A percentile compares a stretch with the other conserved stretches of the same genome.
These are phyloP conservation scores for Ceratotherium simum DNA, from an alignment of 2,113 vertebrate species.

Conservation along the genomic window DNA sequence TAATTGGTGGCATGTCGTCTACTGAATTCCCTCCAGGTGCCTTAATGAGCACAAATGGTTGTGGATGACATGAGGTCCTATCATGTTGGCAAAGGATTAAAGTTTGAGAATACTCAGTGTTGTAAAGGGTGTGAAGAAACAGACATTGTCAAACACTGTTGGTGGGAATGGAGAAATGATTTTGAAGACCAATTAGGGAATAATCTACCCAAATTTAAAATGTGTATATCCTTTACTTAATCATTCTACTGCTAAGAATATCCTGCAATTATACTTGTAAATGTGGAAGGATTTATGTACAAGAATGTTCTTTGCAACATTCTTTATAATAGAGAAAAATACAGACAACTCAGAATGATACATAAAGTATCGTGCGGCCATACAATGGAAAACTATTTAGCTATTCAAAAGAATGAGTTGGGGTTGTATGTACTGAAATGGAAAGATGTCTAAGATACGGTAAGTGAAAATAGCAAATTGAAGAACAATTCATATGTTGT, in stretches of 20 bases:
- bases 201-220: background rate
- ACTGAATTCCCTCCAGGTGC: background rate
- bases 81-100: background rate
- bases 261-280: constrained; percentile 15
- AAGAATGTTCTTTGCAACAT: background rate
- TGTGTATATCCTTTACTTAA: background rate
- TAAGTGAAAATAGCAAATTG: background rate
- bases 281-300: constrained; percentile 9
- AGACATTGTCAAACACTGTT: background rate
- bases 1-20: background rate
- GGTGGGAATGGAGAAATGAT: background rate
- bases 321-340: constrained; percentile 14
- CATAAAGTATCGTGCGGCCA: background rate
- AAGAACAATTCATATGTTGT: background rate
- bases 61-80: background rate
- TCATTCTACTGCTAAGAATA: background rate
- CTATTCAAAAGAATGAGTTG: constrained; percentile 18
- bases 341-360: background rate
- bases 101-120: background rate
- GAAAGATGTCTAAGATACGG: background rate
- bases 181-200: background rate
- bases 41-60: background rate
- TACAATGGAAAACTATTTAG: background rate
- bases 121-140: background rate
- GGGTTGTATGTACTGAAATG: background rate